Percentiles rank a stretch among this genome's conserved stretches.
phyloP scores from a whole-genome alignment of 2,888 invertebrate genomes.

The Lampropteryx suffumata region DNA sequence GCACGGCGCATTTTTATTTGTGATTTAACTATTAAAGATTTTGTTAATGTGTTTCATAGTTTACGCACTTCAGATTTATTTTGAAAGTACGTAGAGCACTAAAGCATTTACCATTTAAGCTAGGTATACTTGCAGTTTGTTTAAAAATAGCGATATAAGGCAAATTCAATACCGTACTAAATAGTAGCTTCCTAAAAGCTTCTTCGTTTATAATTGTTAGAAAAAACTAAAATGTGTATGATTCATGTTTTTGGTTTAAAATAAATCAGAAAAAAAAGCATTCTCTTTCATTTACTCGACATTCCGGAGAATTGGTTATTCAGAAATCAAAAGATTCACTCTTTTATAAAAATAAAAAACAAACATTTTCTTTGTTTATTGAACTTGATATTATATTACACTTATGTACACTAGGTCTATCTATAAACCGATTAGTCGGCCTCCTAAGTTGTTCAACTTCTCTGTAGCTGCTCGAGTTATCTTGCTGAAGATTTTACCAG shows the following conservation, averaged over 20 bases:
- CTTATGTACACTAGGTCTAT: too few relatives aligned
- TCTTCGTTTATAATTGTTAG: conserved; percentile 3
- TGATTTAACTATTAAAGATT: neutral
- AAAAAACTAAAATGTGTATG: conserved; percentile 7
- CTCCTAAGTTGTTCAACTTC: conserved; percentile 82
- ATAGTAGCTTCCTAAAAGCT: neutral
- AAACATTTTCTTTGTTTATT: neutral
- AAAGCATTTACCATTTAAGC: conserved; percentile 48
- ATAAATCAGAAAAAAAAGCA: conserved; percentile 9
- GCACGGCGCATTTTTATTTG: neutral
- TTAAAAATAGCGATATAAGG: neutral
- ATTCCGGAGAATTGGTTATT: too few relatives aligned
- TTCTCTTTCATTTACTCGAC: neutral
- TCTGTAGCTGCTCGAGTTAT: conserved; percentile 78
- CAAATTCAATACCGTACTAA: neutral
- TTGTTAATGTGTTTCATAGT: conserved; percentile 2
- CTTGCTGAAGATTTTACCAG: conserved; percentile 72
- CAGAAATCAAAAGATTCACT: too few relatives aligned
- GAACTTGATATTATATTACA: too few relatives aligned
- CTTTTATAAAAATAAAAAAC: too few relatives aligned
- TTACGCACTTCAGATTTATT: conserved; percentile 9
- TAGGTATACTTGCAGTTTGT: conserved; percentile 39
- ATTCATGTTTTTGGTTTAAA: conserved; percentile 10
- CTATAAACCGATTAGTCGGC: conserved; percentile 80
- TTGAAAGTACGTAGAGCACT: conserved; percentile 41